These are phyloP conservation scores for Sternotherus odoratus DNA, from an alignment of 2,797 vertebrate genomes.

Conservation along the genomic window DNA sequence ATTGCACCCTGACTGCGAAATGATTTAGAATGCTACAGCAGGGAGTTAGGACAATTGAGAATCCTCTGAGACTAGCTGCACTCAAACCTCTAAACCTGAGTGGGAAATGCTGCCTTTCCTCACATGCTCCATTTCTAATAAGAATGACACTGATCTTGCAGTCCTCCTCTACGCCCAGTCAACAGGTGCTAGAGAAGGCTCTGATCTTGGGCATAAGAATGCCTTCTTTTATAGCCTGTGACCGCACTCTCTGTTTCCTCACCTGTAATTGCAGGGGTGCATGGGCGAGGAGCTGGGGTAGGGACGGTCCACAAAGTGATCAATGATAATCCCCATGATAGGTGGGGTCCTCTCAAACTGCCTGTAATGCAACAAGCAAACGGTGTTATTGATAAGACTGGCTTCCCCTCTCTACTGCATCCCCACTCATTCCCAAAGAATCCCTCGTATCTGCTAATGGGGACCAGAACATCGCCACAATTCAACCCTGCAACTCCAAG, in stretches of 20 bases:
- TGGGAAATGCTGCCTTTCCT: conserved; percentile 1
- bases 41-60: conserved; percentile 1
- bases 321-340: conserved; percentile 99
- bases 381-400: conserved; percentile 57
- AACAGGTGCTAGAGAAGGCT: conserved; percentile 44
- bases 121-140: neutral
- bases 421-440: conserved; percentile 24
- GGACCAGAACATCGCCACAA: conserved; percentile 44
- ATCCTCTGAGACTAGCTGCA: neutral
- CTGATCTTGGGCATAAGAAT: conserved; percentile 35
- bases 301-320: conserved; percentile 98
- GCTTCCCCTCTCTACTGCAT: conserved; percentile 46
- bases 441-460: neutral
- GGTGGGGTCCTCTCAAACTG: conserved; percentile 96
- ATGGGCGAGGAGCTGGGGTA: conserved; percentile 88
- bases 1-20: neutral
- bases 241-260: conserved; percentile 71
- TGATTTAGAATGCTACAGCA: conserved; percentile 15
- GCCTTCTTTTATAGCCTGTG: conserved; percentile 48
- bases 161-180: conserved; percentile 32
- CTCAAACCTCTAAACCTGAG: neutral
- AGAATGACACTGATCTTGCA: neutral
- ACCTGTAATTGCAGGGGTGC: conserved; percentile 95
- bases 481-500: conserved; percentile 50
- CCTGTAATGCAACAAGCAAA: conserved; percentile 87